Conservation (phyloP, 2,888 invertebrate genomes). For the Philopedon plagiatum region DNA sequence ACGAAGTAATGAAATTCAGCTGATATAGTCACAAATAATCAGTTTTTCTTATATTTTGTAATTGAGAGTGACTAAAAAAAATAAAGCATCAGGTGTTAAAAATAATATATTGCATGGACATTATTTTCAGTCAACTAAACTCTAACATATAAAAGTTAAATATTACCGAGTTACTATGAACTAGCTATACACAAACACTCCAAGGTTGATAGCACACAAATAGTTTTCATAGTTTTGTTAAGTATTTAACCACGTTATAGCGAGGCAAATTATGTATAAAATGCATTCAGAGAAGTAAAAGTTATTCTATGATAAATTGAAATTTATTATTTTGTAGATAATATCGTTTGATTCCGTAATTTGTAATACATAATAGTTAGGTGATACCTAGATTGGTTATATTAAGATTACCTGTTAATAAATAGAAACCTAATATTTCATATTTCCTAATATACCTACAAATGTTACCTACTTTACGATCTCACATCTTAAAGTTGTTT, state of each 20-base stretch:
- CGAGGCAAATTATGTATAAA: not conserved
- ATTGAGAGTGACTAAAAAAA: too few relatives aligned
- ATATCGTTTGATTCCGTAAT: not conserved
- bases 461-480: too few relatives aligned
- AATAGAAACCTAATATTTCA: too few relatives aligned
- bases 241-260: not conserved
- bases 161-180: constrained; percentile 5
- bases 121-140: not conserved
- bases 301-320: constrained; percentile 2
- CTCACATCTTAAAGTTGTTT: too few relatives aligned
- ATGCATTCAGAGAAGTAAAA: constrained; percentile 13
- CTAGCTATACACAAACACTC: constrained; percentile 14
- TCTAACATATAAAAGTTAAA: not conserved
- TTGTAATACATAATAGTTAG: constrained; percentile 7
- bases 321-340: constrained; percentile 2
- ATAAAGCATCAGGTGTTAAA: not conserved
- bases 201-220: constrained; percentile 18
- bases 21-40: too few relatives aligned
- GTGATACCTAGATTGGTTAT: too few relatives aligned
- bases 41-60: too few relatives aligned
- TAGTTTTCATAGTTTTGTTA: constrained; percentile 14
- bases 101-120: not conserved
- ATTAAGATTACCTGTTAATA: too few relatives aligned
- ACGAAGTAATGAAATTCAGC: too few relatives aligned
- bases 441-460: too few relatives aligned